These are phyloP conservation scores for Australoheros facetus DNA, from an alignment of 2,797 vertebrate genomes.

Conservation along the genomic window DNA sequence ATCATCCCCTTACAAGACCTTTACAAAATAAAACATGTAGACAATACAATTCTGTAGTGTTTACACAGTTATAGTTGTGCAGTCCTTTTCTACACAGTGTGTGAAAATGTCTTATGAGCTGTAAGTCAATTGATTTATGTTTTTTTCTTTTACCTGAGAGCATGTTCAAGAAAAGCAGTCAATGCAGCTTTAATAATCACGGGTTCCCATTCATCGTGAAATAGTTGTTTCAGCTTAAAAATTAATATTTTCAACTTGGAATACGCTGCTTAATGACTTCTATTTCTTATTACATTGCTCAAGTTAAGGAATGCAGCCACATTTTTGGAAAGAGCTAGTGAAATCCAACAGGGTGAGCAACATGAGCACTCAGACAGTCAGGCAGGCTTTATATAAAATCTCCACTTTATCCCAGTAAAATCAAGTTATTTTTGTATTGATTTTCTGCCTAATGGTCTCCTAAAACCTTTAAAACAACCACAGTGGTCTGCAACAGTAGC, in stretches of 20 bases:
- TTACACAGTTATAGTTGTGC: not conserved
- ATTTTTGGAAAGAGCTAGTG: not conserved
- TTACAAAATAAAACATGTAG: not conserved
- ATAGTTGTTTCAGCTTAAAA: not conserved
- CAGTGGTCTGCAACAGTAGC: not conserved
- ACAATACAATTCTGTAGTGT: not conserved
- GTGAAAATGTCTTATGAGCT: not conserved
- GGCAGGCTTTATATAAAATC: not conserved
- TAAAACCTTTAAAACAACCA: not conserved
- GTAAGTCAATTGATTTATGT: not conserved
- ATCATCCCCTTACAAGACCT: not conserved
- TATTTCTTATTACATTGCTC: not conserved
- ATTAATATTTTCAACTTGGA: not conserved
- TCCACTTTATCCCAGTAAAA: not conserved
- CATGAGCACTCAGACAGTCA: not conserved
- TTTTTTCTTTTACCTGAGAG: not conserved
- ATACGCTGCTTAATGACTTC: not conserved
- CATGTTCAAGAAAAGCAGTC: not conserved
- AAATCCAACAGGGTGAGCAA: not conserved
- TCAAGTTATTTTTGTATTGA: not conserved
- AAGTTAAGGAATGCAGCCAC: not conserved
- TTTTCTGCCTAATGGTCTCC: not conserved
- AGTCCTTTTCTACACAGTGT: not conserved
- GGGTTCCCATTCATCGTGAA: not conserved
- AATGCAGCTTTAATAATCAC: not conserved